A percentile compares a stretch with the other conserved stretches of the same genome.
Conservation (phyloP, 2,888 invertebrate genomes). For the Phalera bucephala region DNA sequence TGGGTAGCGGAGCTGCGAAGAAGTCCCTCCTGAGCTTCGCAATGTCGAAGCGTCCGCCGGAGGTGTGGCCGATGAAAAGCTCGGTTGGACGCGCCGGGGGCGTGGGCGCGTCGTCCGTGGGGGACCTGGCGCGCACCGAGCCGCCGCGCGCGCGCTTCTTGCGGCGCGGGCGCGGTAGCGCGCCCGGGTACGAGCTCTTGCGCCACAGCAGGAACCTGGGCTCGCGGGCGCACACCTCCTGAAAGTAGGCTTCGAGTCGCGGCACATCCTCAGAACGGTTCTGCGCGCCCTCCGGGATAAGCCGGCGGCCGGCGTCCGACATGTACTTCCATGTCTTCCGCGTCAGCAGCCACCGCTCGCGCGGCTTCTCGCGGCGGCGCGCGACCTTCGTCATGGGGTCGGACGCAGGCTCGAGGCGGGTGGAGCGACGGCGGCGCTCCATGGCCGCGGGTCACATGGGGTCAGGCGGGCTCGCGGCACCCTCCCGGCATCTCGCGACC, state of each 20-base stretch:
- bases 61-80: slow-evolving; percentile 73
- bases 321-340: slow-evolving; percentile 96
- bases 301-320: slow-evolving; percentile 94
- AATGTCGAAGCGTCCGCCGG: slow-evolving; percentile 86
- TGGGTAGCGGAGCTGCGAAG: slow-evolving; percentile 75
- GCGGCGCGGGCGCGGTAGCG: slow-evolving; percentile 82
- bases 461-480: slow-evolving; percentile 30
- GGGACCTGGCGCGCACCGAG: slow-evolving; percentile 86
- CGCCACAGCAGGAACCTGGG: slow-evolving; percentile 91
- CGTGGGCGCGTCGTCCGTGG: slow-evolving; percentile 84
- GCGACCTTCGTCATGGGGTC: slow-evolving; percentile 83
- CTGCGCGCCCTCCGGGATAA: slow-evolving; percentile 91
- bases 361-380: slow-evolving; percentile 83
- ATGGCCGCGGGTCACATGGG: slow-evolving; percentile 60
- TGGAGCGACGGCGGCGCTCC: slow-evolving; percentile 66
- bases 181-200: slow-evolving; percentile 91
- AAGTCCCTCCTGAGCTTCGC: slow-evolving; percentile 87
- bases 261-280: slow-evolving; percentile 90
- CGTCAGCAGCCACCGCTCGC: slow-evolving; percentile 94
- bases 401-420: slow-evolving; percentile 69
- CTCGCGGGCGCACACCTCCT: slow-evolving; percentile 90
- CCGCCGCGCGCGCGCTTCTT: slow-evolving; percentile 85
- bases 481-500: slow-evolving; percentile 42
- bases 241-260: slow-evolving; percentile 92
- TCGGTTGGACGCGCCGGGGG: slow-evolving; percentile 72